phyloP scores from a whole-genome alignment of 2,113 vertebrate species.

The western clawed frog (Xenopus tropicalis) region UCB_Xtro_10.0 CM004445.2:4063001-4063500 shows the following conservation, averaged over 20 bases:
- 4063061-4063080: too few species aligned
- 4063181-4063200: neutral
- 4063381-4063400: constrained; percentile 52
- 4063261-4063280: neutral
- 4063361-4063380: constrained; percentile 49
- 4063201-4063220: neutral
- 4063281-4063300: neutral
- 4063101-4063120: too few species aligned
- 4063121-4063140: too few species aligned
- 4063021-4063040: too few species aligned
- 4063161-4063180: too few species aligned
- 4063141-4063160: too few species aligned
- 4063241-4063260: neutral
- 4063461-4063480: constrained; percentile 58
- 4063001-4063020: too few species aligned
- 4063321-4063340: constrained; percentile 40
- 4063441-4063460: constrained; percentile 51
- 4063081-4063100: too few species aligned
- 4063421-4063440: constrained; percentile 47
- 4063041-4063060: too few species aligned
- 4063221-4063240: neutral
- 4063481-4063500: constrained; percentile 55
- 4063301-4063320: constrained; percentile 3
- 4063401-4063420: constrained; percentile 50
- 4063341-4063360: constrained; percentile 29